Base-by-base conservation (phyloP, 2,113 vertebrate species). In the Gasterosteus nipponicus region DNA sequence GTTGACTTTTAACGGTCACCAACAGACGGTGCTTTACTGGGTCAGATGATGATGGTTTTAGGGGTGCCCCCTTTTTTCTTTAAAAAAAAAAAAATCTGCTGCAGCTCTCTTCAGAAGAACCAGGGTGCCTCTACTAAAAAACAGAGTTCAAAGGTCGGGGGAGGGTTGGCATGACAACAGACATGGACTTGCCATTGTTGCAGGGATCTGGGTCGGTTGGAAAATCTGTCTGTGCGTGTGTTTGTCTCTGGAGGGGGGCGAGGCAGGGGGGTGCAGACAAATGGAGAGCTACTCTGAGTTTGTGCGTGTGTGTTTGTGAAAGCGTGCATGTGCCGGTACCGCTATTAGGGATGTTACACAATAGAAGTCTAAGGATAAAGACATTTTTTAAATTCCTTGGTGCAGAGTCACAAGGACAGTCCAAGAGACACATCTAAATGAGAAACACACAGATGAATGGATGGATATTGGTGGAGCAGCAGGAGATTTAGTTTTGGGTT, bases 81-180 rank as follows among this genome's bases (percentile, higher is more conserved):
- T 26, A 1, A 1, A 26, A 26, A 38, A 35, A 33, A 35, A 35
- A 46, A 75, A 59, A 1, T 47, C 67, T 7, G 2, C 41, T 57
- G 29, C 54, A 31, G n/a, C 51, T 64, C 38, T 81, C 73, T 49
- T 85, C 47, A 41, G 33, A 77, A 69, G 63, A 71, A n/a, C 60
- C 46, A 31, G 72, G 80, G 71, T 76, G 64, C 73, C 78, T 72
- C 73, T 65, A n/a, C 31, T 86, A 26, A 66, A 89, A 80, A 77
- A 73, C 66, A 87, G 33, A 86, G 87, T 86, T 89, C 84, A 87
- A 58, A 87, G 88, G 85, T 84, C 69, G 10, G 49, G 70, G 78
- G 29, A 71, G 70, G 76, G 87, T 89, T 79, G 81, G 69, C 84
- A 86, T 80, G 87, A 67, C 86, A 90, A 88, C 88, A 86, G 80